Base-by-base conservation (phyloP, 2,113 vertebrate species). In the Heterotis niloticus region DNA sequence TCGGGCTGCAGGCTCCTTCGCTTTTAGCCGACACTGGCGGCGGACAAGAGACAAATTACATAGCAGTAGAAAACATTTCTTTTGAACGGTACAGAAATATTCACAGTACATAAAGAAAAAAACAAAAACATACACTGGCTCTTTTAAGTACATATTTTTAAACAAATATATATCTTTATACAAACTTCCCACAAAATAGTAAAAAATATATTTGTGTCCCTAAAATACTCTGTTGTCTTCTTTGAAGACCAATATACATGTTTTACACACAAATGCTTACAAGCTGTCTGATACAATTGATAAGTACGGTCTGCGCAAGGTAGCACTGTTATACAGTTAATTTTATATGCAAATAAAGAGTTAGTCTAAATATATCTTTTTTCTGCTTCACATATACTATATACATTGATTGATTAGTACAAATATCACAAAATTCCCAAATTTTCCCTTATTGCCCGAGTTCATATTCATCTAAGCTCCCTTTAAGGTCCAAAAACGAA, bases 181-280 rank as follows among this genome's bases (percentile, higher is more conserved):
- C 91, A 94, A 87, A 88, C 86, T 87, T 91, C 92, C 91, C 90
- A 81, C 66, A 81, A 90, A 91, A 89, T 93, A 94, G 89, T 93
- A 94, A 94, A 80, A 83, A 94, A 95, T 95, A 95, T 92, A 94
- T 90, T 92, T 94, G 92, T 93, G 90, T 92, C 91, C 92, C 83
- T 93, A 94, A 94, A 91, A 94, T 92, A 92, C 79, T 81, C 89
- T 93, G 91, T 93, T 89, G 91, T 93, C 93, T 94, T 94, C 93
- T 92, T 84, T 94, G 92, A 94, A 95, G 93, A 94, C 91, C 92
- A 87, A 88, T 93, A 91, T 91, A 93, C 92, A 92, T 84, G 78
- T 88, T 88, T 87, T 86, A 92, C 91, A 92, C 90, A 94, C 90
- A 92, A 90, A 91, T 90, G 93, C 88, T 79, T 78, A 76, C 71